Conservation (phyloP, 2,113 vertebrate species). For the Antennarius striatus region DNA sequence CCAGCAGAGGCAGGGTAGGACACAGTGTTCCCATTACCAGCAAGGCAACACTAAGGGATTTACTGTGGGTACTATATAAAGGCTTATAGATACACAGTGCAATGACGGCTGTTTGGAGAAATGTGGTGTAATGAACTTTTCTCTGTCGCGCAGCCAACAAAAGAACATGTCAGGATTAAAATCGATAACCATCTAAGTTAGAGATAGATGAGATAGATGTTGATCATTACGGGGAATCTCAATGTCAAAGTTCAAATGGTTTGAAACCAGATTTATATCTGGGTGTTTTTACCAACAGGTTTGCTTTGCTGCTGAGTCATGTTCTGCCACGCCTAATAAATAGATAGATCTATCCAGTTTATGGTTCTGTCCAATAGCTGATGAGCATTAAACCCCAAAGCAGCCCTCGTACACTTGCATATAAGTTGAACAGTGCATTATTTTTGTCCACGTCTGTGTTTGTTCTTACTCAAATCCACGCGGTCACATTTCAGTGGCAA, state of each 20-base stretch:
- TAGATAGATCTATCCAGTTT: not conserved
- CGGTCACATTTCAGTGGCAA: constrained; percentile 5
- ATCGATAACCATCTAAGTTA: not conserved
- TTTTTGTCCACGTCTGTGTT: constrained; percentile 3
- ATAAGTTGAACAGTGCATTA: constrained; percentile 11
- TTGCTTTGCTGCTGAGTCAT: constrained; percentile 5
- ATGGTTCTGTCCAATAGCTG: not conserved
- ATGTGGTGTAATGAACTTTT: not conserved
- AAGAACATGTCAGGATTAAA: not conserved
- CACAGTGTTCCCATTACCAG: constrained; percentile 35
- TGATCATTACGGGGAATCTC: not conserved
- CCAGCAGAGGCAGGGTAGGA: constrained; percentile 28
- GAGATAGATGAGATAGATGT: not conserved
- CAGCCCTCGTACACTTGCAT: not conserved
- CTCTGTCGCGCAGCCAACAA: not conserved
- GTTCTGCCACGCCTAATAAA: constrained; percentile 3
- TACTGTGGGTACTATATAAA: constrained; percentile 21
- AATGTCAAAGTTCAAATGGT: constrained; percentile 12
- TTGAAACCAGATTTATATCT: constrained; percentile 11
- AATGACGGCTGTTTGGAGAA: not conserved
- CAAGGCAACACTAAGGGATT: constrained; percentile 15
- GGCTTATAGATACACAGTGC: constrained; percentile 6
- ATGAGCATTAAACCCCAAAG: not conserved
- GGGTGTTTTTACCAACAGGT: not conserved
- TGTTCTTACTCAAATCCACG: not conserved